phyloP scores from a whole-genome alignment of 2,888 invertebrate genomes.

The Agrochola lychnidis region DNA sequence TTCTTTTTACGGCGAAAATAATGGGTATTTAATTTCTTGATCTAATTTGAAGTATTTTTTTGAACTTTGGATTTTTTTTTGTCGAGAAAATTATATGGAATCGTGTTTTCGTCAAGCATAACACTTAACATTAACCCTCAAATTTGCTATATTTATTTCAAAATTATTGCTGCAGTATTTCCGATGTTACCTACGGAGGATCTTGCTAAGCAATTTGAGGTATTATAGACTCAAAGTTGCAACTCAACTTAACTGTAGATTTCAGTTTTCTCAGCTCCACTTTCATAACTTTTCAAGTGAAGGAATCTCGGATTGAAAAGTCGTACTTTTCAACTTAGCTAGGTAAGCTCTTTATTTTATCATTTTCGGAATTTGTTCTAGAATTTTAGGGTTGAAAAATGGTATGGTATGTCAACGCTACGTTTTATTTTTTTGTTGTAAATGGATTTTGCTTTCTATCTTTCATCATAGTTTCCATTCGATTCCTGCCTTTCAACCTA shows the following conservation, averaged over 20 bases:
- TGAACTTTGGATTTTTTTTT: too few species aligned
- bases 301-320: constrained; percentile 30
- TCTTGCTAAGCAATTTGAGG: too few species aligned
- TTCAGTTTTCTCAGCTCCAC: constrained; percentile 32
- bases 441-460: background rate
- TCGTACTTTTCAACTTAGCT: constrained; percentile 10
- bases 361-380: background rate
- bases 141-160: too few species aligned
- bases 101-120: too few species aligned
- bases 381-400: background rate
- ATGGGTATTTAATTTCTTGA: too few species aligned
- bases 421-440: background rate
- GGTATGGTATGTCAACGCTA: background rate
- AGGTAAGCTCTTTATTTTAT: constrained; percentile 1
- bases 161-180: too few species aligned
- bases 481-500: background rate
- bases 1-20: too few species aligned
- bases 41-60: too few species aligned
- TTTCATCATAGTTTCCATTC: background rate
- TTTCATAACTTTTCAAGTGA: constrained; percentile 34
- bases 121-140: too few species aligned
- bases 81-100: too few species aligned
- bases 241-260: constrained; percentile 31
- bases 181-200: too few species aligned
- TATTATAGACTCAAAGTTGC: background rate